Evolutionary conservation across 2,797 vertebrate genomes (phyloP).

Genomic region (Harpagifer antarcticus): DNA sequence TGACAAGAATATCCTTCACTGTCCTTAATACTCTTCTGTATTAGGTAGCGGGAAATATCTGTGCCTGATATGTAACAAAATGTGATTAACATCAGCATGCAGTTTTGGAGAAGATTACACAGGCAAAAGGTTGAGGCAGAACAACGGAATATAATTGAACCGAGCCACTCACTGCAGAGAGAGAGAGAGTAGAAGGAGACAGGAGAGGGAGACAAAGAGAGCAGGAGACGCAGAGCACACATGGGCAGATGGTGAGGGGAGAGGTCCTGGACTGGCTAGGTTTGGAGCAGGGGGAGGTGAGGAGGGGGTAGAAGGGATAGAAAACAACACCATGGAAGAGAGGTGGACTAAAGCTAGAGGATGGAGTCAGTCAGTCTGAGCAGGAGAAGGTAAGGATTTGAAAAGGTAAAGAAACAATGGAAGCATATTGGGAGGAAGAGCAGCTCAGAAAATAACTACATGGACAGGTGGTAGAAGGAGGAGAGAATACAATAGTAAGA

Average conservation of each 20-base stretch:
- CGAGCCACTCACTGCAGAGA: slow-evolving; percentile 1
- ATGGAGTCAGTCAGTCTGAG: slow-evolving; percentile 26
- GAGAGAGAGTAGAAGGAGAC: not conserved
- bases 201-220: slow-evolving; percentile 2
- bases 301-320: slow-evolving; percentile 29
- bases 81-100: slow-evolving; percentile 64
- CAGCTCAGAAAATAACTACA: not conserved
- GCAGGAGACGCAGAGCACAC: slow-evolving; percentile 2
- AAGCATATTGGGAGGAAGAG: not conserved
- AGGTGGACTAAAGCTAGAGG: slow-evolving; percentile 6
- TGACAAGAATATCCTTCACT: slow-evolving; percentile 9
- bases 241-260: slow-evolving; percentile 56
- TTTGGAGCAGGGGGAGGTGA: slow-evolving; percentile 46
- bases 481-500: not conserved
- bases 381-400: slow-evolving; percentile 8
- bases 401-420: slow-evolving; percentile 11
- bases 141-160: slow-evolving; percentile 40
- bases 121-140: slow-evolving; percentile 45
- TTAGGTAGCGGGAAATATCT: slow-evolving; percentile 16
- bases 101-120: slow-evolving; percentile 49
- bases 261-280: slow-evolving; percentile 42
- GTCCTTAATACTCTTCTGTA: slow-evolving; percentile 11
- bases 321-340: slow-evolving; percentile 26
- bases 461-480: not conserved
- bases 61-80: slow-evolving; percentile 41